These are phyloP conservation scores for Malacosoma neustria DNA, from an alignment of 2,888 invertebrate genomes.

Conservation along the genomic window DNA sequence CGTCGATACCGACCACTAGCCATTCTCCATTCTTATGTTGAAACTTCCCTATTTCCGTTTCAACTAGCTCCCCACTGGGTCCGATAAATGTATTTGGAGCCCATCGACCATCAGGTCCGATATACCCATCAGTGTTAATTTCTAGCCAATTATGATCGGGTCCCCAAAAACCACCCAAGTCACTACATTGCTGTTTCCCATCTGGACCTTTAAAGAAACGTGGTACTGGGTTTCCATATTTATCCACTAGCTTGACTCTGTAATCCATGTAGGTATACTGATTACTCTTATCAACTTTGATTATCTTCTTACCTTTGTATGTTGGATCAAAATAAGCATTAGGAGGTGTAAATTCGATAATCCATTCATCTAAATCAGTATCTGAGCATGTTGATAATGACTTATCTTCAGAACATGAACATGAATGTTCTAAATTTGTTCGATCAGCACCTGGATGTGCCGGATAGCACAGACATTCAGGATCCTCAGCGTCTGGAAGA, in stretches of 20 bases:
- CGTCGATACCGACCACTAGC: constrained; percentile 54
- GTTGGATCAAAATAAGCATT: constrained; percentile 46
- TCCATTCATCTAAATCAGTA: constrained; percentile 63
- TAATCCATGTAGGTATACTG: constrained; percentile 60
- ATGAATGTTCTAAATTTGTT: constrained; percentile 40
- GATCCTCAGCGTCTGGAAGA: constrained; percentile 46
- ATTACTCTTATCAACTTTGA: constrained; percentile 28
- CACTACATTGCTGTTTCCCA: constrained; percentile 59
- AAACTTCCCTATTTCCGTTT: constrained; percentile 49
- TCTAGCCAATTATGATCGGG: constrained; percentile 52
- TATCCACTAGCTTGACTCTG: constrained; percentile 49
- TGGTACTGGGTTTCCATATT: constrained; percentile 49
- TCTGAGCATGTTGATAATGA: constrained; percentile 34
- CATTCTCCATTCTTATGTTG: constrained; percentile 39
- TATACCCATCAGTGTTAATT: constrained; percentile 54
- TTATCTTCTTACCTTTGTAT: constrained; percentile 38
- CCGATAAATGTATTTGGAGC: constrained; percentile 49
- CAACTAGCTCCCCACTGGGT: constrained; percentile 47
- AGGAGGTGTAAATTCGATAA: constrained; percentile 65
- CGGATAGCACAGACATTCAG: constrained; percentile 49
- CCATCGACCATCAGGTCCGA: constrained; percentile 55
- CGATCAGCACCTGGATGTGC: constrained; percentile 33
- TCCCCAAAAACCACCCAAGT: constrained; percentile 62
- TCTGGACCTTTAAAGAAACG: constrained; percentile 58
- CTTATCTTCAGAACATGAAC: constrained; percentile 54